These are phyloP conservation scores for Lordiphosa stackelbergi DNA, from an alignment of 1,140 invertebrate species.

Conservation along the genomic window DNA sequence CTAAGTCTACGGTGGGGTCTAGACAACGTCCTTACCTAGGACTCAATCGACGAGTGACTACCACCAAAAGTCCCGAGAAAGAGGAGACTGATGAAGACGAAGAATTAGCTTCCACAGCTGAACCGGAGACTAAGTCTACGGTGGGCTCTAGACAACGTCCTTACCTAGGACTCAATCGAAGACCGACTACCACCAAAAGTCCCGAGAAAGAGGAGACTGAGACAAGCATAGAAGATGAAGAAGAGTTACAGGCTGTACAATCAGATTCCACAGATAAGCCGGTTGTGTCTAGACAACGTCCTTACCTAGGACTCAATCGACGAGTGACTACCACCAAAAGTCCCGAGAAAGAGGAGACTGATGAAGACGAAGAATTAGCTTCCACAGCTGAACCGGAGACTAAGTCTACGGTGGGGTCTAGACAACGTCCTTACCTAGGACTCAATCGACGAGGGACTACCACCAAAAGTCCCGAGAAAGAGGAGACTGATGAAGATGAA, in stretches of 20 bases:
- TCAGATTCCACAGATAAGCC: background rate
- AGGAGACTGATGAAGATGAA: constrained; percentile 11
- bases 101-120: constrained; percentile 1
- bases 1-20: no score
- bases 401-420: no score
- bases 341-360: no score
- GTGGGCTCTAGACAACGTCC: no score
- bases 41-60: constrained; percentile 12
- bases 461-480: constrained; percentile 6
- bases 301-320: constrained; percentile 16
- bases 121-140: no score
- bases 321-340: no score
- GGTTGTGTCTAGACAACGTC: constrained; percentile 3
- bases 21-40: constrained; percentile 17
- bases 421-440: constrained; percentile 16
- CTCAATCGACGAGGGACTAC: constrained; percentile 15
- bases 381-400: no score
- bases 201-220: background rate
- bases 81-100: no score
- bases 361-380: no score
- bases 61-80: background rate
- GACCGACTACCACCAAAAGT: constrained; percentile 9
- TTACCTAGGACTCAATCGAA: background rate
- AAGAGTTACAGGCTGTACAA: no score
- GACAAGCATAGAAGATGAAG: no score